These are phyloP conservation scores for Megalops atlanticus DNA, from an alignment of 2,113 vertebrate species.

Conservation along the genomic window DNA sequence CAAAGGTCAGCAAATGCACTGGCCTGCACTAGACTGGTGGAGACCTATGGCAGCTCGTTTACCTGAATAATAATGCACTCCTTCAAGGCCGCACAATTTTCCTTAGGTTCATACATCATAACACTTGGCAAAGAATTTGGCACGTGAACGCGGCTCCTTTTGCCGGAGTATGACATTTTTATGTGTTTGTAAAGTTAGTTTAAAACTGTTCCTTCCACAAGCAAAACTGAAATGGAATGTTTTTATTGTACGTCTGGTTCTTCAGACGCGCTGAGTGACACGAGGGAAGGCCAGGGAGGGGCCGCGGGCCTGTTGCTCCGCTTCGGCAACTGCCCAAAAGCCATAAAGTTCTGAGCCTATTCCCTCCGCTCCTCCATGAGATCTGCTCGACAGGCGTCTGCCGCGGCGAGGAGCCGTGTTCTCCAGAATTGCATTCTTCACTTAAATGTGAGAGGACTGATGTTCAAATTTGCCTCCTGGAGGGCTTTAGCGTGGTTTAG, in stretches of 20 bases:
- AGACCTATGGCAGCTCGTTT: too few species aligned
- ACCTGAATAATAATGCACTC: not conserved
- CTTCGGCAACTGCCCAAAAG: constrained; percentile 22
- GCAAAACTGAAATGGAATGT: not conserved
- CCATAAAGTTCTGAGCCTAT: constrained; percentile 29
- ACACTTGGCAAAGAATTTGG: not conserved
- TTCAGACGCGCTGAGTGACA: constrained; percentile 23
- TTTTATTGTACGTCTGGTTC: constrained; percentile 15
- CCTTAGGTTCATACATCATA: not conserved
- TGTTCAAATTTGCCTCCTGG: not conserved
- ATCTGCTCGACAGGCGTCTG: constrained; percentile 31
- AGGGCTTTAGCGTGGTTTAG: not conserved
- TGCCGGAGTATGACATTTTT: not conserved
- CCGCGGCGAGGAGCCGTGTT: constrained; percentile 21
- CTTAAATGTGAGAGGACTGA: constrained; percentile 6
- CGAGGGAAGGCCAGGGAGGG: constrained; percentile 32
- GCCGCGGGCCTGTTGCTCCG: constrained; percentile 11
- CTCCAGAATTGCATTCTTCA: not conserved
- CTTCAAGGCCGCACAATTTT: not conserved
- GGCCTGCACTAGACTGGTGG: too few species aligned
- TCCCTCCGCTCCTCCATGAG: constrained; percentile 28
- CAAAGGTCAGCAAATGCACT: too few species aligned
- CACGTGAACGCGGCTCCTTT: not conserved
- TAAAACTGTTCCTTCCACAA: not conserved
- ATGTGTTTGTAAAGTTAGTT: not conserved